phyloP scores from a whole-genome alignment of 1,140 invertebrate genomes.

The Scaptomyza pallida region DNA sequence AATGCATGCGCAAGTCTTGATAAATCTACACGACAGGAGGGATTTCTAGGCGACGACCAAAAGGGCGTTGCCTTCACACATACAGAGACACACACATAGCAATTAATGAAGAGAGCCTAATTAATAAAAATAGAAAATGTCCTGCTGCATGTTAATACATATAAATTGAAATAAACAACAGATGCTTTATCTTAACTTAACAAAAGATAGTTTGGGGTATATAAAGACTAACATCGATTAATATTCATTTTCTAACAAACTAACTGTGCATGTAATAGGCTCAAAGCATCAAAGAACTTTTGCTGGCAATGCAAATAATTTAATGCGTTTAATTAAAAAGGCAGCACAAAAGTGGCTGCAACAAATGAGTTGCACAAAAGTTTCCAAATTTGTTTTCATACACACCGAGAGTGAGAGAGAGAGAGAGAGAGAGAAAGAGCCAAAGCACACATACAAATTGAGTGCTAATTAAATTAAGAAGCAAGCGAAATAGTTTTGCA shows the following conservation, averaged over 20 bases:
- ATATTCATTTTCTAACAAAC: neutral
- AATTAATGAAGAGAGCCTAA: conserved; percentile 60
- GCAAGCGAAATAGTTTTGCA: conserved; percentile 66
- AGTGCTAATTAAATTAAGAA: conserved; percentile 77
- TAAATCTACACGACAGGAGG: conserved; percentile 28
- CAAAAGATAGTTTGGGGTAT: neutral
- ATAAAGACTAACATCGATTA: too few relatives aligned
- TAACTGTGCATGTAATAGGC: neutral
- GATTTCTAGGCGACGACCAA: conserved; percentile 8
- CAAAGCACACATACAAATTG: conserved; percentile 38
- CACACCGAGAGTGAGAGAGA: neutral
- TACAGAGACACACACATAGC: neutral
- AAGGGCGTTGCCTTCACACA: conserved; percentile 13
- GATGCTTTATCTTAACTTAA: neutral
- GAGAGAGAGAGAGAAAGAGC: neutral
- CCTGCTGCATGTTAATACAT: conserved; percentile 3
- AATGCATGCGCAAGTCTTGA: conserved; percentile 44
- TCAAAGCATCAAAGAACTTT: conserved; percentile 3
- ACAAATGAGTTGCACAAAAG: conserved; percentile 46
- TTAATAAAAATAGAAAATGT: conserved; percentile 47
- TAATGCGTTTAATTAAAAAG: conserved; percentile 74
- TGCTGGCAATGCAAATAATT: conserved; percentile 55
- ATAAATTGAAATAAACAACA: neutral
- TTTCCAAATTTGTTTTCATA: conserved; percentile 58
- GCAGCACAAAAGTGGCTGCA: conserved; percentile 39